Percentiles rank a stretch among this genome's conserved stretches.
phyloP scores from a whole-genome alignment of 2,113 vertebrate genomes.

The Ivindomyrus marchei region DNA sequence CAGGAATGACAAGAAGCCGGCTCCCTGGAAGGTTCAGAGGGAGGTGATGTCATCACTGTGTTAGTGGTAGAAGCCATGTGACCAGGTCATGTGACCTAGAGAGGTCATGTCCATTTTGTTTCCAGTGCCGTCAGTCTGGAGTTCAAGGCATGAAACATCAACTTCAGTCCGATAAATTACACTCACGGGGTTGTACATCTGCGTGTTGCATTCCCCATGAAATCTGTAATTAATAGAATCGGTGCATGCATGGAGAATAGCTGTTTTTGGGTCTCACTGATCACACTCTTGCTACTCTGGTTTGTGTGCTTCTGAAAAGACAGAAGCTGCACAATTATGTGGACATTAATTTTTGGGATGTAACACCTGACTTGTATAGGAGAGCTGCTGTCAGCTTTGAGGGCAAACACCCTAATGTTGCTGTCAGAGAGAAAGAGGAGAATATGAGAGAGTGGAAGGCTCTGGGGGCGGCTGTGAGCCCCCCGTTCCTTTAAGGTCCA shows the following conservation, averaged over 20 bases:
- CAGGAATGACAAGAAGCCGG: not conserved
- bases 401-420: not conserved
- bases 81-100: not conserved
- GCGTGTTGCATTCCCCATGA: not conserved
- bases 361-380: not conserved
- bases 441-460: not conserved
- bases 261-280: not conserved
- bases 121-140: not conserved
- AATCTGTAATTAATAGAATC: not conserved
- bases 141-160: not conserved
- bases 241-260: not conserved
- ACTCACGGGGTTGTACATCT: not conserved
- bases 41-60: not conserved
- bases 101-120: not conserved
- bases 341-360: not conserved
- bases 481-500: not conserved
- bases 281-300: not conserved
- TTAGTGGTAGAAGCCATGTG: not conserved
- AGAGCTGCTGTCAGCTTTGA: not conserved
- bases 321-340: not conserved
- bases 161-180: not conserved
- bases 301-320: not conserved
- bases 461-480: not conserved
- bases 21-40: not conserved
- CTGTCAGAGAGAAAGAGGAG: not conserved